Evolutionary conservation across 2,888 invertebrate genomes (phyloP), one percentile per base, ranked within the genome.

Genomic region (Pyrochroa serraticornis): DNA sequence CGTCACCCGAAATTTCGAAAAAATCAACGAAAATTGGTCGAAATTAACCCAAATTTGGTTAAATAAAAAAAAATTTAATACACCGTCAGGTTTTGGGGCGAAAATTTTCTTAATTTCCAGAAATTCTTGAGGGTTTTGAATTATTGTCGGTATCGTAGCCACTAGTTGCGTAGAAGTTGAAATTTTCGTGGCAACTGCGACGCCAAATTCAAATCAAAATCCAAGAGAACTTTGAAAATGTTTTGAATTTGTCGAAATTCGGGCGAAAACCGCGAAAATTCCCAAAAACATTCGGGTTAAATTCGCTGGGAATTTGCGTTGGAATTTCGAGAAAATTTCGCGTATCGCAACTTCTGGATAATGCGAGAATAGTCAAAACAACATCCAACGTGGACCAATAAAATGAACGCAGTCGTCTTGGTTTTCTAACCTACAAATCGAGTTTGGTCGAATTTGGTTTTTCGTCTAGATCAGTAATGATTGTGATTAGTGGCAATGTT

Each of bases 381-480:
- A 59, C 59, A 59, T 50, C 59, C 59, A 59, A 59, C 50, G 59
- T 54, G 59, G 54, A 59, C 59, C 53, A 59, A 59, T 59, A 49
- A 56, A 49, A 56, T 56, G 43, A 22, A 22, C 22, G 50, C 30
- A n/a, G 8, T 44, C 44, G 52, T 52, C 52, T 10, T 12, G 7
- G 37, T 32, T 41, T 36, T 42, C 38, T 50, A 56, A 50, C 56
- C 56, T 45, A 10, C 8, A 56, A 50, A 37, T 31, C 6, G 22
- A 3, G 32, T 14, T 6, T 9, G 14, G 49, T 42, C 14, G 31
- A 49, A 10, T 9, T 36, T 32, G 9, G 44, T 37, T 52, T 37
- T 52, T 52, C 38, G 9, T 14, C 37, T 31, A 8, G 9, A 12
- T 36, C 8, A 7, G 37, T 45, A 36, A n/a, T 22, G 22, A 22